Base-by-base conservation (phyloP, 1,140 invertebrate species). In the Andricus grossulariae region DNA sequence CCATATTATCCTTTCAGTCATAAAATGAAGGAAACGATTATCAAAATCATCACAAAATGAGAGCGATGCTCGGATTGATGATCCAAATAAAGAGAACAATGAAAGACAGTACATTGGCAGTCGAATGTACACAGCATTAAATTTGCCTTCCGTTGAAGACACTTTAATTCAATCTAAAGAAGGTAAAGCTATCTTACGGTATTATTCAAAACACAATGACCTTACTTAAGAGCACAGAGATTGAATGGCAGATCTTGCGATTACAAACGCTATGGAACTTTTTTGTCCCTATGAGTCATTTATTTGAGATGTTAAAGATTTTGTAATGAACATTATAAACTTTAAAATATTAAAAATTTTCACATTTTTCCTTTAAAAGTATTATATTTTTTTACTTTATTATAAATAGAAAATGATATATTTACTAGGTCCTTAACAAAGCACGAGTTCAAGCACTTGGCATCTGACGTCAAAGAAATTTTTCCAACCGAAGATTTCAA, bases 201-300 rank as follows among this genome's bases (percentile, higher is more conserved):
- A n/a, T 66, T 66, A 66, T 66, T 66, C 60, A 1, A 66, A 45
- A 66, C 16, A 16, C 39, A 39, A 66, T 39, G 25, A 66, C 5
- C 25, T 66, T 39, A 39, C 32, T 39, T 21, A 16, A n/a, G 60
- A 66, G n/a, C 32, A 66, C 39, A 16, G 25, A 2, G 60, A 66
- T 16, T 45, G n/a, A 66, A 66, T 66, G 32, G 25, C 45, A 5
- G 60, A 66, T n/a, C 60, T 66, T 66, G 60, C 32, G 39, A 66
- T 66, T 7, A 66, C 60, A n/a, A 66, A 45, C 39, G 32, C 25
- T n/a, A 39, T 66, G 6, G 32, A 66, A 1, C 3, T 5, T 32
- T 32, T 32, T 32, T 32, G 25, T 32, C 25, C 25, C 25, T 32
- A 32, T 32, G 5, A 32, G 5, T 32, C 5, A 32, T 32, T 32